Conservation (phyloP, 2,113 vertebrate genomes). For the Lophotis ruficrista region DNA sequence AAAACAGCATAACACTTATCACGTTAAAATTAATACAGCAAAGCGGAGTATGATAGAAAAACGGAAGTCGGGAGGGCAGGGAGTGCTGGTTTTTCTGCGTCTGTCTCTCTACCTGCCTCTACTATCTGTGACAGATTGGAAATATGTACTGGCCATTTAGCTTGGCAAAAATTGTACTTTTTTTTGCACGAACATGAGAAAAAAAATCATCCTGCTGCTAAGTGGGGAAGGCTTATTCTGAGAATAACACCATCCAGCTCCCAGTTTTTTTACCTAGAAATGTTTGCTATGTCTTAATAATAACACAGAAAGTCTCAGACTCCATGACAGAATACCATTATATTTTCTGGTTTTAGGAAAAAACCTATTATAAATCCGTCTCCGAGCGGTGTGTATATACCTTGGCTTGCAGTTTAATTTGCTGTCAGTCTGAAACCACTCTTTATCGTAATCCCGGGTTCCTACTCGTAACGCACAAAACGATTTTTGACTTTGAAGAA, state of each 20-base stretch:
- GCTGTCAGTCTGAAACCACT: background rate
- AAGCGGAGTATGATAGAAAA: background rate
- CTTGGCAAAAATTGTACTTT: background rate
- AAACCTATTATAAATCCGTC: background rate
- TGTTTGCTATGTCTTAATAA: background rate
- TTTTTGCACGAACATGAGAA: background rate
- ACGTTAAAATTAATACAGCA: background rate
- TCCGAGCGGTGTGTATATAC: background rate
- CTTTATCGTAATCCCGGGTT: background rate
- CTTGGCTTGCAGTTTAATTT: background rate
- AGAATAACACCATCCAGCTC: background rate
- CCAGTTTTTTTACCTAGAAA: background rate
- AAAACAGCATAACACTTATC: background rate
- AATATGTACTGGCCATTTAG: background rate
- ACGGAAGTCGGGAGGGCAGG: background rate
- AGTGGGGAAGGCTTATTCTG: slow-evolving; percentile 45
- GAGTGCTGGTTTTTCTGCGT: background rate
- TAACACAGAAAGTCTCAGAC: background rate
- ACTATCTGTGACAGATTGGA: background rate
- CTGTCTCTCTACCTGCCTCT: background rate
- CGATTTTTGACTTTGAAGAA: background rate
- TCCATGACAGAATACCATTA: background rate
- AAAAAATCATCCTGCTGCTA: slow-evolving; percentile 34
- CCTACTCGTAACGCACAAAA: background rate
- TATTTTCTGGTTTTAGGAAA: slow-evolving; percentile 2